Percentiles rank a stretch among this genome's conserved stretches.
phyloP scores from a whole-genome alignment of 2,888 invertebrate species.

The Pheosia gnoma region DNA sequence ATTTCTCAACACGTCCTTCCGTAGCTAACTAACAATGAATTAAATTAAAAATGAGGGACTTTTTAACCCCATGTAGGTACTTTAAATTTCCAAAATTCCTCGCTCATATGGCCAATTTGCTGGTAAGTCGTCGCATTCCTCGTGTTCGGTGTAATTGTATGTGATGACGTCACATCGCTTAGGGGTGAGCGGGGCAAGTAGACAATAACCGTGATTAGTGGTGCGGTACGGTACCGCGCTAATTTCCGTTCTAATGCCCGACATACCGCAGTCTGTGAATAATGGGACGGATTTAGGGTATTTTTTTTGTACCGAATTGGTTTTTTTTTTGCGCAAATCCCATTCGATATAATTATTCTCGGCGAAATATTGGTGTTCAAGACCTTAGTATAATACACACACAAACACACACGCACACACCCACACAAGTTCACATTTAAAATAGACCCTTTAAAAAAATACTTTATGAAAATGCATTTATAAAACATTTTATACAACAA shows the following conservation, averaged over 20 bases:
- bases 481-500: not conserved
- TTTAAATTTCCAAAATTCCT: not conserved
- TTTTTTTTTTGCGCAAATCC: too few relatives aligned
- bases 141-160: conserved; percentile 27
- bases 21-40: too few relatives aligned
- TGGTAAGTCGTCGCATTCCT: not conserved
- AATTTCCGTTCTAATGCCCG: conserved; percentile 57
- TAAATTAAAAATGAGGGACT: too few relatives aligned
- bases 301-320: not conserved
- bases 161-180: conserved; percentile 6
- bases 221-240: conserved; percentile 54
- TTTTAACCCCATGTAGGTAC: not conserved
- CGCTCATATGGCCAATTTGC: not conserved
- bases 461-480: not conserved
- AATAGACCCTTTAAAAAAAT: not conserved
- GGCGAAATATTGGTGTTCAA: too few relatives aligned
- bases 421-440: not conserved
- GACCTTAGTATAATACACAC: too few relatives aligned
- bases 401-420: too few relatives aligned
- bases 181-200: conserved; percentile 27
- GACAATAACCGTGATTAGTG: conserved; percentile 59
- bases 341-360: too few relatives aligned
- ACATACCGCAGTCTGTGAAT: conserved; percentile 45
- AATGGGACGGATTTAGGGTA: conserved; percentile 26
- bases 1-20: too few relatives aligned